Evolutionary conservation across 2,888 invertebrate genomes (phyloP).

Genomic region (Sylvicola cinctus): DNA sequence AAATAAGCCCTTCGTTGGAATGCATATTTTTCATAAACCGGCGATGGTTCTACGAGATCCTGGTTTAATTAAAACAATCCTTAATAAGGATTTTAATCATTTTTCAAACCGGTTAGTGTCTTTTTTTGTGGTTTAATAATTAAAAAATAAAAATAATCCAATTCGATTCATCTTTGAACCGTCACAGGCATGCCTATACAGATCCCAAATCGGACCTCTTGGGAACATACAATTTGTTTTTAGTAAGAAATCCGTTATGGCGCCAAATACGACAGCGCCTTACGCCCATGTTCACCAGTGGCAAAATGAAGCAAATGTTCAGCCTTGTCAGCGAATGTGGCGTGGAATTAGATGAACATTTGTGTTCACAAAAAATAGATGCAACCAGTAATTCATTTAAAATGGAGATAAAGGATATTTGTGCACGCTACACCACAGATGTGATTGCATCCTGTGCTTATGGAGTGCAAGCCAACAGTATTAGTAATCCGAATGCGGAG

Average conservation of each 20-base stretch:
- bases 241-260: conserved; percentile 25
- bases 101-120: conserved; percentile 19
- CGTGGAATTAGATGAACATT: conserved; percentile 3
- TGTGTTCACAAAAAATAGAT: conserved; percentile 1
- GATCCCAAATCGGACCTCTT: conserved; percentile 20
- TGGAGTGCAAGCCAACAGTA: conserved; percentile 18
- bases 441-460: conserved; percentile 20
- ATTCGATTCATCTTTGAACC: too few species aligned
- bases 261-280: conserved; percentile 23
- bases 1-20: conserved; percentile 18
- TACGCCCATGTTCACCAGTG: conserved; percentile 27
- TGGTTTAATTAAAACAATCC: conserved; percentile 24
- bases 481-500: conserved; percentile 17
- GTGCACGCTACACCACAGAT: conserved; percentile 18
- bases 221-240: conserved; percentile 24
- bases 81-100: conserved; percentile 27
- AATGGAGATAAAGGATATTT: conserved; percentile 16
- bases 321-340: conserved; percentile 17
- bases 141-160: too few species aligned
- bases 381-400: conserved; percentile 7
- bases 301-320: conserved; percentile 24
- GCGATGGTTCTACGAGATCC: conserved; percentile 24
- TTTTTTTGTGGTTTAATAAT: too few species aligned
- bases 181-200: conserved; percentile 11
- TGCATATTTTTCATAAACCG: conserved; percentile 26